Base-by-base conservation (phyloP, 2,797 vertebrate genomes). In the Psittacula derbiana region DNA sequence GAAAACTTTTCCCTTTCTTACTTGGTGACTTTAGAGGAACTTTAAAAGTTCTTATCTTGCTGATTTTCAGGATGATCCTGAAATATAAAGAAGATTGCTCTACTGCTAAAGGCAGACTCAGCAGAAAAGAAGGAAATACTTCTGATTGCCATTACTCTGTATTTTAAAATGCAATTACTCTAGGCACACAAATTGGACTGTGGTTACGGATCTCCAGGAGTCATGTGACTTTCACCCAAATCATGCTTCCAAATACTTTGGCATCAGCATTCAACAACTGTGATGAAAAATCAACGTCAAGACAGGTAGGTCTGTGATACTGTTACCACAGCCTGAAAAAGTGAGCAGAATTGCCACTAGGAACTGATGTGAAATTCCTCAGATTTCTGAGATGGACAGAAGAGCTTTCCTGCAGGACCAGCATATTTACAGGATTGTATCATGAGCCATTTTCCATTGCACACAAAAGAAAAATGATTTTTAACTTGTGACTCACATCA, bases 401-500 rank as follows among this genome's bases (percentile, higher is more conserved):
- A 64, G 16, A 70, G 27, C 12, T 88, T 73, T 74, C 75, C 53
- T 78, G 36, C 36, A 65, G 44, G 33, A 71, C 46, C 70, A 18
- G 18, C 61, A 36, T 57, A 73, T 41, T 73, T 84, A 70, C 53
- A 46, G 65, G 28, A 80, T 9, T 67, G 33, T 47, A 61, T 46
- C 78, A 50, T 33, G 40, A 69, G 18, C 41, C 18, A 46, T 69
- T 83, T 89, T 62, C 23, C 84, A 65, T 11, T 43, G 31, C 44
- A 84, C 7, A 40, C 14, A 92, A 60, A 86, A 92, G 65, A 61
- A 86, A 30, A 43, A 38, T 23, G 33, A 86, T 40, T 87, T 92
- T 92, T 13, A 92, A 91, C 66, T 70, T 46, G 76, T 88, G 80
- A 98, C 99, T 98, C 97, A 99, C 99, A 92, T 99, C 99, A 95